Evolutionary conservation across 64 coral and sea anemone species (phyloP), one percentile per base, ranked within the genome.

Genomic region (Porites australiensis): DNA sequence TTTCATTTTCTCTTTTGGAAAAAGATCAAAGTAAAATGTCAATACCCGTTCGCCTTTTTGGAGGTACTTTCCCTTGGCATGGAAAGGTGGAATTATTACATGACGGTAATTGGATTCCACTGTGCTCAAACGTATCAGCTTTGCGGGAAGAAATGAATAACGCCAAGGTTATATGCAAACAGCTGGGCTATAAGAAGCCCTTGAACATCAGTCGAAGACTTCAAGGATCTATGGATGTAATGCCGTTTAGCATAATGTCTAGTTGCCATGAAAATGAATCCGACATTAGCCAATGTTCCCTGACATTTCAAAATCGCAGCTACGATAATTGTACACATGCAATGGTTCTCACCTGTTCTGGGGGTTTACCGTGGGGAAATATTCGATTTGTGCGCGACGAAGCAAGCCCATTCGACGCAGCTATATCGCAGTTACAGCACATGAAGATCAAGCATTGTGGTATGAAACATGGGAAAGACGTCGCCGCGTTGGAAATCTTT

Each of bases 51-150:
- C 77, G 95, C 10, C 78, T 96, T 4, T 3, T n/a, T 1, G 95
- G 60, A 50, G 95, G 91, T 8, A 93, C 8, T 18, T 93, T 93
- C 16, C 91, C 95, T 7, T 96, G 95, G 95, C 58, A 93, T 46
- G 95, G 95, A 58, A 62, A 63, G 2, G 57, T 90, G 12, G 87
- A 93, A 21, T 21, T 73, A 13, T 85, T 86, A 43, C 45, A 93
- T 22, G 53, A 93, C 12, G 70, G 83, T 0, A 79, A 79, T 12
- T 96, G 95, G 95, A 79, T 79, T 54, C 80, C 91, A 47, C 59
- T 96, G 15, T 80, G 87, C 60, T 79, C 61, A 22, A 44, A 67
- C 5, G 80, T 72, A 8, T 57, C 54, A 12, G 12, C 54, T 57
- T 15, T 7, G 6, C 11, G 1, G 15, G 23, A 55, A 65, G 58